phyloP scores from a whole-genome alignment of 1,140 invertebrate genomes.

The Battus philenor region DNA sequence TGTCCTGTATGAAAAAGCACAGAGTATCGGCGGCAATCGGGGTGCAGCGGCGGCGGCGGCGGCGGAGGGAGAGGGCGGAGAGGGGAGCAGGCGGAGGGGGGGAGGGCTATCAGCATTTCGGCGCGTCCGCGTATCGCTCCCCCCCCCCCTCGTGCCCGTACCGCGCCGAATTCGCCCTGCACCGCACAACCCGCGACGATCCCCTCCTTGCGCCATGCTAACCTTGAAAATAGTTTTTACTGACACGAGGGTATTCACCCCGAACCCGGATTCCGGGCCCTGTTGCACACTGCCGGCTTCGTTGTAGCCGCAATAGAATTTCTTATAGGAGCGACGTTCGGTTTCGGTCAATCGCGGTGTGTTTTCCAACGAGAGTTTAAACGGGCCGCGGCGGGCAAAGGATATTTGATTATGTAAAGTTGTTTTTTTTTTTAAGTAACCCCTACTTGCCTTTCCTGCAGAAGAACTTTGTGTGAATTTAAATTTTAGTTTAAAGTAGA shows the following conservation, averaged over 20 bases:
- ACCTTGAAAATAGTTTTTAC: constrained; percentile 76
- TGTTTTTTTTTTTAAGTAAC: constrained; percentile 69
- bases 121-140: constrained; percentile 48
- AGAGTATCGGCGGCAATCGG: no score
- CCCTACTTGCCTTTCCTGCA: constrained; percentile 47
- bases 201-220: constrained; percentile 60
- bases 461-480: constrained; percentile 45
- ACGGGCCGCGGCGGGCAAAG: constrained; percentile 55
- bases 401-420: constrained; percentile 66
- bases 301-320: constrained; percentile 31
- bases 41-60: no score
- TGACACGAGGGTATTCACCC: constrained; percentile 72
- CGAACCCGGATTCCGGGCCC: constrained; percentile 66
- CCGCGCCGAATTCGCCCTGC: constrained; percentile 52
- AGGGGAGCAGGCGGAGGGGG: constrained; percentile 23
- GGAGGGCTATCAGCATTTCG: constrained; percentile 70
- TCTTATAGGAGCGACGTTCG: constrained; percentile 47
- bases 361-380: constrained; percentile 38
- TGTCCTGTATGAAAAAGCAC: no score
- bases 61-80: constrained; percentile 24
- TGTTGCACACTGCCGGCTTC: constrained; percentile 54
- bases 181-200: constrained; percentile 49
- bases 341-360: constrained; percentile 31
- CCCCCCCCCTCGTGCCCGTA: constrained; percentile 37
- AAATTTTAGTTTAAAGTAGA: no score